Percentiles rank a stretch among this genome's conserved stretches.
phyloP scores from a whole-genome alignment of 2,797 vertebrate species.

The Sebastes dallii region DNA sequence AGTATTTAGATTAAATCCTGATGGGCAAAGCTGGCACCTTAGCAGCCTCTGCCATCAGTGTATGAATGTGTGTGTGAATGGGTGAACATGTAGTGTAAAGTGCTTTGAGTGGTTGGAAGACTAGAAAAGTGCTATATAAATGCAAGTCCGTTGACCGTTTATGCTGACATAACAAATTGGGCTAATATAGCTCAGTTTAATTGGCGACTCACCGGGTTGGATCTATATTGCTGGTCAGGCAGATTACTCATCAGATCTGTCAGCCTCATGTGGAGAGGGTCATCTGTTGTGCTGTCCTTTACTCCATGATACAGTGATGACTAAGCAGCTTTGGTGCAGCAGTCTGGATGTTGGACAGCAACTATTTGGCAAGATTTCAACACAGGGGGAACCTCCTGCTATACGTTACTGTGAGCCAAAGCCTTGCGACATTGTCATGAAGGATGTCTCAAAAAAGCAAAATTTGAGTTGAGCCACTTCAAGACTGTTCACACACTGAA shows the following conservation, averaged over 20 bases:
- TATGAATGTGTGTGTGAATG: no score
- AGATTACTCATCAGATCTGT: conserved; percentile 38
- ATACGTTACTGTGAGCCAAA: background rate
- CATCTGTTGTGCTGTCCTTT: conserved; percentile 6
- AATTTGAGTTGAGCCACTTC: background rate
- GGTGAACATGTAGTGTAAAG: no score
- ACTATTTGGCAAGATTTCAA: conserved; percentile 15
- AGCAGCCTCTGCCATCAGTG: no score
- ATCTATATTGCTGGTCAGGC: background rate
- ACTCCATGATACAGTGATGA: conserved; percentile 43
- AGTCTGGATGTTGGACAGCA: background rate
- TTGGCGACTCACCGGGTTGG: background rate
- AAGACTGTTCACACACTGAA: background rate
- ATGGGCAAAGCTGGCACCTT: no score
- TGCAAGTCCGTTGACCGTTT: no score
- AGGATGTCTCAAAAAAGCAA: background rate
- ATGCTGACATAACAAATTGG: conserved; percentile 20
- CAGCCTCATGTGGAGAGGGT: background rate
- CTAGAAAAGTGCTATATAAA: no score
- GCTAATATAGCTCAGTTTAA: background rate
- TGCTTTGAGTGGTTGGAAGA: no score
- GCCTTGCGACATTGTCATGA: background rate
- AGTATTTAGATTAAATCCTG: no score
- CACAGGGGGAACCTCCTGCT: background rate
- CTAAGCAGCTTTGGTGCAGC: conserved; percentile 55